These are phyloP conservation scores for Ageneiosus marmoratus DNA, from an alignment of 2,113 vertebrate genomes.

Conservation along the genomic window DNA sequence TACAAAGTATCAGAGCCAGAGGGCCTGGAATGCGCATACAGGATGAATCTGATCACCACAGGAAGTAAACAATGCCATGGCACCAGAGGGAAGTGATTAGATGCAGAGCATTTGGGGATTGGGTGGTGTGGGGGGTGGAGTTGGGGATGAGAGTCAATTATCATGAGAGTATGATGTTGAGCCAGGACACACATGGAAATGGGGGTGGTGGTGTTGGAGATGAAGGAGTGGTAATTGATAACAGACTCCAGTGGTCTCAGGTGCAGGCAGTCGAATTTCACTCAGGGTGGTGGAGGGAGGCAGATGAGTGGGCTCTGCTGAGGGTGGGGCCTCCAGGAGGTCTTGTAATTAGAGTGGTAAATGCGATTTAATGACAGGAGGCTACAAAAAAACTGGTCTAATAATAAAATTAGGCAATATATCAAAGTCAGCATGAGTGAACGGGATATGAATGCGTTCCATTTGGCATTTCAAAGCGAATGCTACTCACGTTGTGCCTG, in stretches of 20 bases:
- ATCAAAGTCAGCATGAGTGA: slow-evolving; percentile 54
- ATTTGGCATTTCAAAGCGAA: not conserved
- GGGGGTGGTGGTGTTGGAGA: slow-evolving; percentile 29
- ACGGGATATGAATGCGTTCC: not conserved
- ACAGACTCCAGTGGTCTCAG: slow-evolving; percentile 61
- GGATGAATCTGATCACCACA: slow-evolving; percentile 56
- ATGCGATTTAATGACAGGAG: slow-evolving; percentile 58
- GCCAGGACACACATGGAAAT: slow-evolving; percentile 25
- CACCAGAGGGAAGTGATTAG: slow-evolving; percentile 54
- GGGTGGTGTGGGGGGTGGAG: not conserved
- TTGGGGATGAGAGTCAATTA: slow-evolving; percentile 40
- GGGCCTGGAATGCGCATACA: slow-evolving; percentile 47
- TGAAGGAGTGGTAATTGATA: slow-evolving; percentile 62
- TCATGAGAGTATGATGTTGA: slow-evolving; percentile 56
- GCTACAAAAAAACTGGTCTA: slow-evolving; percentile 50
- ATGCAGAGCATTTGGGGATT: slow-evolving; percentile 25
- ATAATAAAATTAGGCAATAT: slow-evolving; percentile 55
- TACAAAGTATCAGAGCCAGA: slow-evolving; percentile 39
- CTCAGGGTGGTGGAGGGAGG: slow-evolving; percentile 42
- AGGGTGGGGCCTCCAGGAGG: slow-evolving; percentile 42
- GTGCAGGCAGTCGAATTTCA: slow-evolving; percentile 53
- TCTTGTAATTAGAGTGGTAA: slow-evolving; percentile 66
- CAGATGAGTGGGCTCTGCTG: slow-evolving; percentile 15
- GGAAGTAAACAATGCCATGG: slow-evolving; percentile 63
- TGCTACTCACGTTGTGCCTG: not conserved